Conservation (phyloP, 23 tunicate genomes). For the Trididemnum clinides region DNA sequence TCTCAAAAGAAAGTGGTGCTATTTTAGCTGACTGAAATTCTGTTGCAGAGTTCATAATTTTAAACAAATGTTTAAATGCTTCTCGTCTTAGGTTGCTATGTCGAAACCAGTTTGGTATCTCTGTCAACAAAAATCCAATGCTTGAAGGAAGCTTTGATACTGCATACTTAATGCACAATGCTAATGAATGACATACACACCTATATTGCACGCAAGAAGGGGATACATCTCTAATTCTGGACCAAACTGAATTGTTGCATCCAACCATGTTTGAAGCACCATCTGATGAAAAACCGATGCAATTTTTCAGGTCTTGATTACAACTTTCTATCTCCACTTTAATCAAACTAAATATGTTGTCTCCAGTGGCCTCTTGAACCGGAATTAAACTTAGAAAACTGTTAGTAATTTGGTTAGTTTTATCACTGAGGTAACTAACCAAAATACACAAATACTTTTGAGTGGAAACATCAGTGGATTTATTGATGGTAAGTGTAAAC, state of each 20-base stretch:
- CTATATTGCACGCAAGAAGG: slow-evolving; percentile 28
- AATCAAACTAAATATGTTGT: slow-evolving; percentile 23
- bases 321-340: slow-evolving; percentile 11
- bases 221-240: too few relatives aligned
- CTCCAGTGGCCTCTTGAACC: slow-evolving; percentile 36
- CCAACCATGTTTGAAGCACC: too few relatives aligned
- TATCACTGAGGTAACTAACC: too few relatives aligned
- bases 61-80: too few relatives aligned
- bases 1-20: slow-evolving; percentile 3
- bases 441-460: too few relatives aligned
- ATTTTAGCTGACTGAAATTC: too few relatives aligned
- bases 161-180: slow-evolving; percentile 27
- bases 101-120: too few relatives aligned
- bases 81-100: slow-evolving; percentile 37
- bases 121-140: too few relatives aligned
- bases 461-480: too few relatives aligned
- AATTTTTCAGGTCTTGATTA: background rate
- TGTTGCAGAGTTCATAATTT: too few relatives aligned
- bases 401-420: too few relatives aligned
- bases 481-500: slow-evolving; percentile 5
- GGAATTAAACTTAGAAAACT: slow-evolving; percentile 36
- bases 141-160: slow-evolving; percentile 35
- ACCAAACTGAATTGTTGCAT: too few relatives aligned
- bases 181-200: slow-evolving; percentile 36
- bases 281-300: slow-evolving; percentile 30